Conservation (phyloP, 2,113 vertebrate species). For the Cyprinus carpio region DNA sequence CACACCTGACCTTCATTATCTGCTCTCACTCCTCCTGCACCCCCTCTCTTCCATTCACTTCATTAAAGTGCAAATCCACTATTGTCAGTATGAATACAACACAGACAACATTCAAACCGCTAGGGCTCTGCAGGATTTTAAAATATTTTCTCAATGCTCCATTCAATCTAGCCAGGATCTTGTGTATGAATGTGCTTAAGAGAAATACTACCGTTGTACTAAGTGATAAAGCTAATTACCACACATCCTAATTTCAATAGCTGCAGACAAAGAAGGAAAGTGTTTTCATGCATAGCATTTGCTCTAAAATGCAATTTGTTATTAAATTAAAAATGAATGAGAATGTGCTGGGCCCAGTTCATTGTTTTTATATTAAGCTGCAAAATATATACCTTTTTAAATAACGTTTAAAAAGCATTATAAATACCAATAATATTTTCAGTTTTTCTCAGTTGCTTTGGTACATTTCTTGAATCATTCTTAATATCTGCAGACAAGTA, state of each 20-base stretch:
- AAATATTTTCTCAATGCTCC: constrained; percentile 27
- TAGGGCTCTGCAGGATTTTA: neutral
- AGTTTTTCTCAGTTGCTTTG: too few relatives aligned
- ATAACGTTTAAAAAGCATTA: too few relatives aligned
- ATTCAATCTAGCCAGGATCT: constrained; percentile 33
- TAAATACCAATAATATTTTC: too few relatives aligned
- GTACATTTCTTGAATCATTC: too few relatives aligned
- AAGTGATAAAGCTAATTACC: constrained; percentile 24
- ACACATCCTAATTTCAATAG: neutral
- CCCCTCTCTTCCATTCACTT: constrained; percentile 18
- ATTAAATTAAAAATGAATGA: too few relatives aligned
- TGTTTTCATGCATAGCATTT: too few relatives aligned
- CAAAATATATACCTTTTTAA: too few relatives aligned
- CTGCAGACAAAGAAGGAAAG: too few relatives aligned
- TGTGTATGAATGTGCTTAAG: constrained; percentile 34
- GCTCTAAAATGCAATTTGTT: too few relatives aligned
- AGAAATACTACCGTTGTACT: neutral
- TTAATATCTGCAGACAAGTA: too few relatives aligned
- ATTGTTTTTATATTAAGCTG: too few relatives aligned
- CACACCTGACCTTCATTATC: constrained; percentile 41
- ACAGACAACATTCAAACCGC: constrained; percentile 3
- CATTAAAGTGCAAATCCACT: constrained; percentile 46
- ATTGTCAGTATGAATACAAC: constrained; percentile 25
- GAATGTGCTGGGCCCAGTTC: too few relatives aligned
- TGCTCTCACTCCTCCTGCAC: constrained; percentile 35